phyloP scores from a whole-genome alignment of 2,888 invertebrate species.

The Morpho helenor region DNA sequence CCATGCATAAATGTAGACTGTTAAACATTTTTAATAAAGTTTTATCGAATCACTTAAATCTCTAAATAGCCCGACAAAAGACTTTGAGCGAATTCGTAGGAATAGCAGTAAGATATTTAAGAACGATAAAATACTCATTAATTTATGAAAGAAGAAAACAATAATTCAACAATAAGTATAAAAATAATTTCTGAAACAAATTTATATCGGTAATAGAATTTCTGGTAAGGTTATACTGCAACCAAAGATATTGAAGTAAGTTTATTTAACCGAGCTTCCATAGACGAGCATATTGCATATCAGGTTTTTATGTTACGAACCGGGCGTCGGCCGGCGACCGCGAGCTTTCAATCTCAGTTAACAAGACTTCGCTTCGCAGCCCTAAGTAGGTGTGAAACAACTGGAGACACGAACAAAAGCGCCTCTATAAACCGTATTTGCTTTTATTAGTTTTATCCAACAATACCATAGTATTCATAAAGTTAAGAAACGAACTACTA shows the following conservation, averaged over 20 bases:
- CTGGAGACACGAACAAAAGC: constrained; percentile 57
- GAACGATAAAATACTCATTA: no score
- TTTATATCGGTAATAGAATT: background rate
- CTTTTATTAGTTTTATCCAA: constrained; percentile 31
- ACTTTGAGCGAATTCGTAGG: no score
- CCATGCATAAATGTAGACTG: no score
- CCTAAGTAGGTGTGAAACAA: constrained; percentile 72
- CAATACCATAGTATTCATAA: background rate
- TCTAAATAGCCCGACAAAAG: no score
- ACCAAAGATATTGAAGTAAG: constrained; percentile 22
- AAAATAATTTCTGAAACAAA: constrained; percentile 3
- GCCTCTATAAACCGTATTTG: constrained; percentile 37
- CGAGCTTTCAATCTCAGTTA: constrained; percentile 68
- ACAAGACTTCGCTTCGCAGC: constrained; percentile 55
- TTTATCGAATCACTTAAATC: no score
- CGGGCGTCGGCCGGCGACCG: constrained; percentile 61
- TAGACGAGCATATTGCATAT: constrained; percentile 40
- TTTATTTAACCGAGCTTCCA: constrained; percentile 34
- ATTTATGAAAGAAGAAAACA: no score
- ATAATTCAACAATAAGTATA: no score
- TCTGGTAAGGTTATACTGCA: constrained; percentile 19
- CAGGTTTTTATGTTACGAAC: constrained; percentile 37
- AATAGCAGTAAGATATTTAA: no score
- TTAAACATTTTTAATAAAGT: no score
- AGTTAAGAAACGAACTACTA: no score